phyloP scores from a whole-genome alignment of 2,113 vertebrate species.

The Cynocephalus volans region DNA sequence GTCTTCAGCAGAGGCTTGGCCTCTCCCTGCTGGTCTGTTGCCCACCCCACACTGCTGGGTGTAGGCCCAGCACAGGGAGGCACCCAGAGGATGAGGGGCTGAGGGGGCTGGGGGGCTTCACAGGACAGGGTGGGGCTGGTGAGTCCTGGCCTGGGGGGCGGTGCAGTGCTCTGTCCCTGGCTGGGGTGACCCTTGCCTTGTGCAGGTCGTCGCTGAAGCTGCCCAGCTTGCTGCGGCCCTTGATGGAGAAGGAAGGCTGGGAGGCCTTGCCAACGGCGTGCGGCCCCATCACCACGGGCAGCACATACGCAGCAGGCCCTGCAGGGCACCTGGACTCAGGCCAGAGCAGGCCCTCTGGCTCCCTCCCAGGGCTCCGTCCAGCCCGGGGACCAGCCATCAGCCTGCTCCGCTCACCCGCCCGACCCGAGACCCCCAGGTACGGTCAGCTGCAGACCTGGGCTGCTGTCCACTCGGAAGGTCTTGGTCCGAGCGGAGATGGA shows the following conservation, averaged over 20 bases:
- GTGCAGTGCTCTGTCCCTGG: background rate
- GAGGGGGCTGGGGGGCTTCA: background rate
- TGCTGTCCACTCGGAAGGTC: constrained; percentile 80
- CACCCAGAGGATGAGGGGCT: background rate
- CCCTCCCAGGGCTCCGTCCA: background rate
- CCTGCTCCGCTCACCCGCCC: background rate
- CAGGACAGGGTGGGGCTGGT: background rate
- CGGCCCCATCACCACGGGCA: constrained; percentile 85
- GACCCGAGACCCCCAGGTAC: background rate
- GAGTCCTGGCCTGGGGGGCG: background rate
- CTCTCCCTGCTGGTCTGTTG: background rate
- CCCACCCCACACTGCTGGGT: background rate
- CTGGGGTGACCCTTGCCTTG: constrained; percentile 80
- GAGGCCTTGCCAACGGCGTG: constrained; percentile 78
- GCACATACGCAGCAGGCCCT: constrained; percentile 85
- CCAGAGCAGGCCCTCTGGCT: too few species aligned
- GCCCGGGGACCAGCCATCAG: background rate
- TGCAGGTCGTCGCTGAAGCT: constrained; percentile 85
- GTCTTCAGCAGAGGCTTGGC: background rate
- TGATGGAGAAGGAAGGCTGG: constrained; percentile 86
- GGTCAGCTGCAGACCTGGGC: constrained; percentile 74
- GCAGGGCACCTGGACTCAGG: background rate
- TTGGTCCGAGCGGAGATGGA: constrained; percentile 81
- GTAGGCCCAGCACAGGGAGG: background rate
- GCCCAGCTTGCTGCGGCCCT: constrained; percentile 84